A percentile compares a stretch with the other conserved stretches of the same genome.
These are phyloP conservation scores for Steinernema feltiae DNA, from an alignment of 1,140 invertebrate genomes.

Conservation along the genomic window DNA sequence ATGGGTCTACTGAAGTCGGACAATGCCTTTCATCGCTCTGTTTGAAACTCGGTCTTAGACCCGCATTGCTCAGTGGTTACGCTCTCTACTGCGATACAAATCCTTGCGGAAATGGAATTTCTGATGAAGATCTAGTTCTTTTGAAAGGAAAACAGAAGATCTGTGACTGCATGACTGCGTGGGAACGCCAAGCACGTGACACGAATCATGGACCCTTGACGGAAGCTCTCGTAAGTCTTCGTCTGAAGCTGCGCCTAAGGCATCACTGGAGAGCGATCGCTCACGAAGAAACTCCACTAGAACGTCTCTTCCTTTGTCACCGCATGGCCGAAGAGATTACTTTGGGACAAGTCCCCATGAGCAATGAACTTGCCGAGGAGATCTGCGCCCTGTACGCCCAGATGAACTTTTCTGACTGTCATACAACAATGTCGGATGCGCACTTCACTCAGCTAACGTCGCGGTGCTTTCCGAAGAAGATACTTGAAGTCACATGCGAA, in stretches of 20 bases:
- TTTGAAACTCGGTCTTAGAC: conserved; percentile 44
- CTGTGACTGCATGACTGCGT: conserved; percentile 44
- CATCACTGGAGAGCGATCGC: conserved; percentile 45
- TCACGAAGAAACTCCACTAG: conserved; percentile 44
- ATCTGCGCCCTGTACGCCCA: conserved; percentile 47
- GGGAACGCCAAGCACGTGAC: conserved; percentile 40
- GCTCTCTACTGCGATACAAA: conserved; percentile 39
- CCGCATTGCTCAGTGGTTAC: conserved; percentile 48
- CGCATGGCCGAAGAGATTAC: conserved; percentile 47
- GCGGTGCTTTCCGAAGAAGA: conserved; percentile 41
- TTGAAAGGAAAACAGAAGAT: conserved; percentile 47
- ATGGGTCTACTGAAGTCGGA: conserved; percentile 50
- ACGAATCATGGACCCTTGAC: conserved; percentile 34
- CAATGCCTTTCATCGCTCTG: conserved; percentile 49
- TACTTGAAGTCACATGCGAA: conserved; percentile 41
- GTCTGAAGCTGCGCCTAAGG: conserved; percentile 34
- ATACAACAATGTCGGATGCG: background rate
- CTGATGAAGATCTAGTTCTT: conserved; percentile 24
- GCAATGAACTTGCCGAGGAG: conserved; percentile 45
- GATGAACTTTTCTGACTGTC: conserved; percentile 20
- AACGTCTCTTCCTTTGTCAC: conserved; percentile 42
- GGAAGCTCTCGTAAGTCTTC: conserved; percentile 29
- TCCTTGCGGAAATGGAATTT: conserved; percentile 25
- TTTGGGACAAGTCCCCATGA: conserved; percentile 40
- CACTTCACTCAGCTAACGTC: conserved; percentile 27